These are phyloP conservation scores for Orchesella cincta DNA, from an alignment of 1,140 invertebrate genomes.

Conservation along the genomic window DNA sequence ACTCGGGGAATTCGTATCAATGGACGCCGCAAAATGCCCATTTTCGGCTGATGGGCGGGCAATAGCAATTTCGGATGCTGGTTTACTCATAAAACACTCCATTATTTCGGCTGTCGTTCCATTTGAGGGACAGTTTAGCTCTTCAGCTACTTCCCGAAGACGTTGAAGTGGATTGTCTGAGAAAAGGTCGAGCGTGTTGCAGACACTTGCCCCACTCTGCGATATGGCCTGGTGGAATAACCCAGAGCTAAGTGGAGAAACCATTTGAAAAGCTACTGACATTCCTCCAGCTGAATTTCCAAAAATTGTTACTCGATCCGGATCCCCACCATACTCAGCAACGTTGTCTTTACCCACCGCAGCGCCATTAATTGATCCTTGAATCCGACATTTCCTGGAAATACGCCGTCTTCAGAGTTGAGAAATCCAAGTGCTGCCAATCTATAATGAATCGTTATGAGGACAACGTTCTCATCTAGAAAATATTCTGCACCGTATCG, in stretches of 20 bases:
- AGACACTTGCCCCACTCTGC: background rate
- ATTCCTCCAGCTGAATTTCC: background rate
- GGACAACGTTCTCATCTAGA: constrained; percentile 3
- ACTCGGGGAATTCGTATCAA: no score
- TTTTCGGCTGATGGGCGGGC: background rate
- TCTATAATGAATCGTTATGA: background rate
- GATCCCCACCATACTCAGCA: background rate
- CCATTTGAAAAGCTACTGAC: background rate
- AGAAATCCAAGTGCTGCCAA: constrained; percentile 4
- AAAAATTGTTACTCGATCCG: background rate
- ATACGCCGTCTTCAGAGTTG: background rate
- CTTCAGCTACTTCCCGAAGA: background rate
- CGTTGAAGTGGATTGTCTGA: no score
- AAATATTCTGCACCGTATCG: background rate
- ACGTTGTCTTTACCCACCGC: background rate
- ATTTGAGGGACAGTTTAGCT: background rate
- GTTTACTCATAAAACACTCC: background rate
- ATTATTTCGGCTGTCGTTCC: background rate
- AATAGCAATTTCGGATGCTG: background rate
- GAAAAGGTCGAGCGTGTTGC: no score
- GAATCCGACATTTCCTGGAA: background rate
- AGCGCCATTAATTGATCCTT: constrained; percentile 3
- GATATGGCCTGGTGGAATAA: background rate
- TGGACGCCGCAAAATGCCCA: background rate
- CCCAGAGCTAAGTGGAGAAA: background rate